Evolutionary conservation across 2,888 invertebrate genomes (phyloP), one percentile per base, ranked within the genome.

Genomic region (Leptopilina myrica): DNA sequence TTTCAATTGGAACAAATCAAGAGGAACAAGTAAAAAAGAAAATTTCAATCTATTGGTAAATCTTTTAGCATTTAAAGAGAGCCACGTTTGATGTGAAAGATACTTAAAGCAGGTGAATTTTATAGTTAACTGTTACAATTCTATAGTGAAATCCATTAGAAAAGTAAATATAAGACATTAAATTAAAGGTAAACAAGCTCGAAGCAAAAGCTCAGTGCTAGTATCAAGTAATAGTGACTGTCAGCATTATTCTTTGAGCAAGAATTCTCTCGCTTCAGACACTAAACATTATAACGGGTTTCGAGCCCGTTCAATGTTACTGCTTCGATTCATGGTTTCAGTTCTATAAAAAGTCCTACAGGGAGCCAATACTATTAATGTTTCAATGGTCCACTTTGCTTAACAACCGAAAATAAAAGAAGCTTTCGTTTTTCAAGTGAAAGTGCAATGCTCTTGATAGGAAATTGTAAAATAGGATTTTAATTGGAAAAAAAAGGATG

Each of bases 271-370:
- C 62, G 62, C 62, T 62, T 62, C 62, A 20, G 9, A 62, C 62
- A 62, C 62, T 62, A 62, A 62, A 62, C 62, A 20, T 62, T 62
- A 62, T 62, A 62, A 62, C n/a, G 62, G 59, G 62, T 15, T n/a
- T 43, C 43, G n/a, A 59, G 12, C 5, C 8, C n/a, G 59, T 62
- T 20, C 9, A 62, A 62, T 62, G 62, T 62, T 62, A 62, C 15
- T 62, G 20, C 62, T 62, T 62, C 62, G 15, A 62, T 62, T 62
- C 62, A 62, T 62, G 62, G 62, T 20, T 62, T 62, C 62, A 20
- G 62, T 62, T 62, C 62, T 62, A 62, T 62, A 62, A 62, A 62
- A 62, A 62, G 62, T 62, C 62, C 62, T 62, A 62, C 62, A 62
- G 62, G 62, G 62, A 62, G 62, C 62, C 62, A 62, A 62, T 62